phyloP scores from a whole-genome alignment of 2,113 vertebrate species.

The Oxyura jamaicensis region DNA sequence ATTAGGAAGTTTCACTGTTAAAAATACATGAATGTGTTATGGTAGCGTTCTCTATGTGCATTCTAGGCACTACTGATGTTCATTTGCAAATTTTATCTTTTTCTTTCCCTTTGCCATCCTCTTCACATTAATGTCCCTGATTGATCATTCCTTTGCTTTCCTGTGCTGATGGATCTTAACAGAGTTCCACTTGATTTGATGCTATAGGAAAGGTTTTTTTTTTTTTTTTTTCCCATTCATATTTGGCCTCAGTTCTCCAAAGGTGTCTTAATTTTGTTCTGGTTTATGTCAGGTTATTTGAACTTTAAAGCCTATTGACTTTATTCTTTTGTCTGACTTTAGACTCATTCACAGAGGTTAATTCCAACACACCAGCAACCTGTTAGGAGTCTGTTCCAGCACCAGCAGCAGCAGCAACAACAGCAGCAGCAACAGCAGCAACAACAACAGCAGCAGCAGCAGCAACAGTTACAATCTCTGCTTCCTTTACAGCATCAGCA shows the following conservation, averaged over 20 bases:
- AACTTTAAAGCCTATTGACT: constrained; percentile 2
- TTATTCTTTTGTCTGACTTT: constrained; percentile 66
- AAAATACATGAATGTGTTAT: not conserved
- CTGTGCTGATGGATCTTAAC: not conserved
- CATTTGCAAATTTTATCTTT: not conserved
- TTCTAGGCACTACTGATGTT: too few species aligned
- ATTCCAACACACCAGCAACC: constrained; percentile 80
- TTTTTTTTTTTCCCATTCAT: not conserved
- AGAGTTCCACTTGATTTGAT: not conserved
- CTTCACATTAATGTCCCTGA: not conserved
- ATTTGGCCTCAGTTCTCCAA: not conserved
- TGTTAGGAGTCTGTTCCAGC: constrained; percentile 87
- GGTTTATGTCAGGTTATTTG: not conserved
- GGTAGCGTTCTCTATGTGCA: not conserved
- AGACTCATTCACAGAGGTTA: constrained; percentile 85
- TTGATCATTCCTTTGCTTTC: not conserved
- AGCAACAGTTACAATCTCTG: constrained; percentile 88
- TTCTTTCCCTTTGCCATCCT: not conserved
- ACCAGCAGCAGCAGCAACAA: constrained; percentile 84
- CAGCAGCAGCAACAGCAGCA: constrained; percentile 80
- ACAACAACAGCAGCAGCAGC: constrained; percentile 63
- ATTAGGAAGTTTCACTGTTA: not conserved
- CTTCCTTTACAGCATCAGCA: constrained; percentile 89
- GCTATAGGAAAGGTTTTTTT: not conserved
- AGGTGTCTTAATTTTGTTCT: constrained; percentile 3